Conservation (phyloP, 2,113 vertebrate species). For the Gymnogyps californianus region DNA sequence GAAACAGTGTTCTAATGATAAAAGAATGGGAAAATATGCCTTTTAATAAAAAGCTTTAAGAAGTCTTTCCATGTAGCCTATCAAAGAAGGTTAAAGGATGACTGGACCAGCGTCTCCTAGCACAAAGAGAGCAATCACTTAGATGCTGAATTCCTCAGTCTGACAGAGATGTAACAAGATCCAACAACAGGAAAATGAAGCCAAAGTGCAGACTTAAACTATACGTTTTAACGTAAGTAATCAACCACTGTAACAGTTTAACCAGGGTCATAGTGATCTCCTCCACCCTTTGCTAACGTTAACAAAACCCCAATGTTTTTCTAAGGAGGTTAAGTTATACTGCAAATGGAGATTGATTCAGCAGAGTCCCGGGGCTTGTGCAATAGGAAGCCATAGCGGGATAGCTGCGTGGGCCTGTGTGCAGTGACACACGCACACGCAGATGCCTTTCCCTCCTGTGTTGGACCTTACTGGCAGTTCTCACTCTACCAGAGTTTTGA, state of each 20-base stretch:
- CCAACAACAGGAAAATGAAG: not conserved
- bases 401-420: accelerated
- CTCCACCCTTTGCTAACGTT: not conserved
- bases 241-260: not conserved
- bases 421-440: accelerated
- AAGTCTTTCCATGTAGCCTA: not conserved
- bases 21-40: not conserved
- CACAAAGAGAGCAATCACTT: not conserved
- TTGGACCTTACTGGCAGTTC: accelerated
- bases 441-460: no score
- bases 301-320: not conserved
- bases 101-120: not conserved
- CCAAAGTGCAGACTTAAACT: not conserved
- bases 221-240: not conserved
- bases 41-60: not conserved
- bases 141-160: not conserved
- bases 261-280: not conserved
- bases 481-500: no score
- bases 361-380: not conserved
- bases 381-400: accelerated
- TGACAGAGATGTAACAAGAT: not conserved
- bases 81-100: not conserved
- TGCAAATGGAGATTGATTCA: not conserved
- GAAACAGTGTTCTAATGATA: not conserved
- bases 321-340: not conserved